These are phyloP conservation scores for Dryadula phaetusa DNA, from an alignment of 2,888 invertebrate species.

Conservation along the genomic window DNA sequence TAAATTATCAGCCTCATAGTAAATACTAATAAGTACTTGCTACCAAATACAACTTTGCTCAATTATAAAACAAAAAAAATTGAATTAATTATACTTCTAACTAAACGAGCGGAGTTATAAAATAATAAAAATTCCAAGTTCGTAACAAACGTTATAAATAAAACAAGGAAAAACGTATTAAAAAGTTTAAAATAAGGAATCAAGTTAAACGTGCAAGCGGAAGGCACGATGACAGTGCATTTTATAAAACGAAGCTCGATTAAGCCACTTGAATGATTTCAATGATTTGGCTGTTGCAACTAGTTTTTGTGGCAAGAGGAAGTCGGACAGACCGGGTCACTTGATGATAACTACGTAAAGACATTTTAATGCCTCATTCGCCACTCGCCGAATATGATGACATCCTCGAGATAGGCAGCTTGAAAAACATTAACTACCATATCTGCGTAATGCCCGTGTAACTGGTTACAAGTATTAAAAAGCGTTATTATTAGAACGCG, in stretches of 20 bases:
- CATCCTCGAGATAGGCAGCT: not conserved
- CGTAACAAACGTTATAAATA: not conserved
- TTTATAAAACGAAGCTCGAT: conserved; percentile 21
- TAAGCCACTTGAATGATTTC: conserved; percentile 8
- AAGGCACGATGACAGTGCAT: conserved; percentile 30
- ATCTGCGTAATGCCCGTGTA: not conserved
- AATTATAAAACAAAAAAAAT: too few relatives aligned
- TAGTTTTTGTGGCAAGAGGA: conserved; percentile 9
- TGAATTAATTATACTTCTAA: too few relatives aligned
- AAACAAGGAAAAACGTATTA: conserved; percentile 20
- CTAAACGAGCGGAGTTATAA: not conserved
- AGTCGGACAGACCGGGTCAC: conserved; percentile 15
- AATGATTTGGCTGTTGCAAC: conserved; percentile 16
- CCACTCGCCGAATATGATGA: not conserved
- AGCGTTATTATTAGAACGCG: conserved; percentile 16
- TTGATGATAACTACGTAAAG: not conserved
- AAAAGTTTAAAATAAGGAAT: conserved; percentile 23
- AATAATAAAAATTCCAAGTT: not conserved
- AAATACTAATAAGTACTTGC: too few relatives aligned
- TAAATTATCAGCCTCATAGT: too few relatives aligned
- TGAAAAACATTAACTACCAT: conserved; percentile 7
- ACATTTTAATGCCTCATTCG: conserved; percentile 6
- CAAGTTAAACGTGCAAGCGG: conserved; percentile 20
- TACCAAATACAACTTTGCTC: too few relatives aligned
- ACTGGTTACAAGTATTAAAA: not conserved